Evolutionary conservation across 2,888 invertebrate genomes (phyloP).

Genomic region (Pomacea canaliculata): DNA sequence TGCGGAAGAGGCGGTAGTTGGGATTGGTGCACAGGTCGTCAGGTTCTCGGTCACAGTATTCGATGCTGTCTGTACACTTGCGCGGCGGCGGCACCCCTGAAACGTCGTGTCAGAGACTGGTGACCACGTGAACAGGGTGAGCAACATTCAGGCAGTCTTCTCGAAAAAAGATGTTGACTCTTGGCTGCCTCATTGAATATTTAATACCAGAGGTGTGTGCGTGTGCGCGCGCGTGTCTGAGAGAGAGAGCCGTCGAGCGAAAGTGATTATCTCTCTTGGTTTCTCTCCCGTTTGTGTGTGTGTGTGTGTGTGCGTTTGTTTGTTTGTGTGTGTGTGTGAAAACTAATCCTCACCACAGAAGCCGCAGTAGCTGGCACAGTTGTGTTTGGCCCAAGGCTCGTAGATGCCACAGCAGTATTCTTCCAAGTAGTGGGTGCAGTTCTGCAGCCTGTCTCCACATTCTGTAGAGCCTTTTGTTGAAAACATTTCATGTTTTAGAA

Average conservation of each 20-base stretch:
- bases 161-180: no score
- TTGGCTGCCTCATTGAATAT: no score
- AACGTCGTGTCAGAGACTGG: not conserved
- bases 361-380: conserved; percentile 54
- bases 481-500: not conserved
- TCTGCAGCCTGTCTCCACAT: conserved; percentile 42
- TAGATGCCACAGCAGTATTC: conserved; percentile 38
- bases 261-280: no score
- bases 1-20: not conserved
- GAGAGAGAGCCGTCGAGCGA: no score
- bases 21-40: conserved; percentile 1
- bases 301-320: no score
- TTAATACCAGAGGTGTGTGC: no score
- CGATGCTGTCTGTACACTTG: not conserved
- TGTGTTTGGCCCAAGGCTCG: conserved; percentile 48
- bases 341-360: conserved; percentile 35
- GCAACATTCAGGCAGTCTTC: no score
- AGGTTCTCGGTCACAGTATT: not conserved
- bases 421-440: conserved; percentile 44
- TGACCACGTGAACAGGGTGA: no score
- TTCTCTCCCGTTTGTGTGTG: no score
- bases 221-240: no score
- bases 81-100: not conserved
- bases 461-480: conserved; percentile 42
- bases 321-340: no score